These are phyloP conservation scores for Vanessa cardui DNA, from an alignment of 2,888 invertebrate species.

Conservation along the genomic window DNA sequence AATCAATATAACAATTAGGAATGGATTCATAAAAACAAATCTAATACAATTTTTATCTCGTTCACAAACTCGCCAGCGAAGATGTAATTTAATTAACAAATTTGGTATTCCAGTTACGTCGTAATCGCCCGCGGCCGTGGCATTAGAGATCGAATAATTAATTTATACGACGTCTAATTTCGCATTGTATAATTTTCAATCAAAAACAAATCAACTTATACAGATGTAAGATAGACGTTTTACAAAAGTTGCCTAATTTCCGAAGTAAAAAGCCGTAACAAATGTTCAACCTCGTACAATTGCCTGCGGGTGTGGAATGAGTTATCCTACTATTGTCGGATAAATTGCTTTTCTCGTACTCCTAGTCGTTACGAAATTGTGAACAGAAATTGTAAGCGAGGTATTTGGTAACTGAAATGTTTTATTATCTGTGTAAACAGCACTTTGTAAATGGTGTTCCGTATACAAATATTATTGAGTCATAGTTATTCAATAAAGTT, in stretches of 20 bases:
- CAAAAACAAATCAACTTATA: constrained; percentile 17
- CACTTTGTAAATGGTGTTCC: too few relatives aligned
- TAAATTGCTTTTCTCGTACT: constrained; percentile 28
- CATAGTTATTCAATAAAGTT: too few relatives aligned
- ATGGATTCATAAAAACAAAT: not conserved
- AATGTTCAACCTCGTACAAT: constrained; percentile 29
- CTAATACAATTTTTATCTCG: constrained; percentile 10
- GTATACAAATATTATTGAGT: too few relatives aligned
- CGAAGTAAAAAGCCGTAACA: constrained; percentile 26
- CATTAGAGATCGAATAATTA: constrained; percentile 28
- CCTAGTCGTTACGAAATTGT: constrained; percentile 16
- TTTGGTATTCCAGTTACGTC: constrained; percentile 29
- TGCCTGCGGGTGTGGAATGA: constrained; percentile 24
- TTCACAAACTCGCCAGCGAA: constrained; percentile 21
- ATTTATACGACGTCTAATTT: constrained; percentile 19
- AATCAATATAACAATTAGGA: too few relatives aligned
- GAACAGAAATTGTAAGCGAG: constrained; percentile 18
- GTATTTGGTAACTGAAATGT: constrained; percentile 10
- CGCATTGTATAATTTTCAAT: constrained; percentile 17
- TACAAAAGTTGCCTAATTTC: constrained; percentile 12
- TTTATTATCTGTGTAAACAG: not conserved
- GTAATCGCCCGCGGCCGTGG: constrained; percentile 27
- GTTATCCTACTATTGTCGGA: constrained; percentile 31
- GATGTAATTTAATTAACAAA: constrained; percentile 28
- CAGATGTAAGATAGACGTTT: not conserved